Percentiles rank a stretch among this genome's conserved stretches.
Conservation (phyloP, 2,888 invertebrate genomes). For the Lordiphosa fenestrarum region DNA sequence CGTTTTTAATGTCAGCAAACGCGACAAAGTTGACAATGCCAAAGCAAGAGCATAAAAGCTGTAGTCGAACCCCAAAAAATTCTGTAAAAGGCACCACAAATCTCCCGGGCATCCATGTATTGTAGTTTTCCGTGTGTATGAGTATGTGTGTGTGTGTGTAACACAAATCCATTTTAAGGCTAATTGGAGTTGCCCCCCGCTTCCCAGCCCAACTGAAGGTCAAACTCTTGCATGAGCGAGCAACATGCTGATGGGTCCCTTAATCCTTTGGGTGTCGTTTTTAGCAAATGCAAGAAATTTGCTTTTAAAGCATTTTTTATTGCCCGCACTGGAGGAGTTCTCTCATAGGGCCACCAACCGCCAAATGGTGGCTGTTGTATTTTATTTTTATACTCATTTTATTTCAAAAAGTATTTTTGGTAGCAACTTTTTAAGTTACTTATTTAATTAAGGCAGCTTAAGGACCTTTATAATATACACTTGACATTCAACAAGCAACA, state of each 20-base stretch:
- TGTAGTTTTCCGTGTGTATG: slow-evolving; percentile 28
- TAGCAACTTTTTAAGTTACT: slow-evolving; percentile 30
- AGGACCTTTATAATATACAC: slow-evolving; percentile 16
- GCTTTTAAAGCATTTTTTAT: slow-evolving; percentile 48
- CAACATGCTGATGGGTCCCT: slow-evolving; percentile 13
- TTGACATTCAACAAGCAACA: slow-evolving; percentile 52
- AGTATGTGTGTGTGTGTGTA: slow-evolving; percentile 50
- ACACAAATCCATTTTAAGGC: slow-evolving; percentile 72
- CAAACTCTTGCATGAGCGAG: slow-evolving; percentile 45
- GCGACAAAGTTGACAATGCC: slow-evolving; percentile 46
- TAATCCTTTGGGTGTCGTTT: slow-evolving; percentile 51
- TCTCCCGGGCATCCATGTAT: slow-evolving; percentile 51
- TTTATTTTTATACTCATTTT: too few relatives aligned
- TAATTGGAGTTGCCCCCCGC: slow-evolving; percentile 57
- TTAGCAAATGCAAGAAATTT: slow-evolving; percentile 38
- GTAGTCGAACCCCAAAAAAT: slow-evolving; percentile 9
- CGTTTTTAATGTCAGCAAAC: slow-evolving; percentile 54
- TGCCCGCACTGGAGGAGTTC: slow-evolving; percentile 11
- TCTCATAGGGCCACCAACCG: not conserved
- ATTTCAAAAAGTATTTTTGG: slow-evolving; percentile 9
- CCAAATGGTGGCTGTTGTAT: not conserved
- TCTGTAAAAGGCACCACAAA: slow-evolving; percentile 36
- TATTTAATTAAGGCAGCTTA: slow-evolving; percentile 33
- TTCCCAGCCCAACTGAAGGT: slow-evolving; percentile 24
- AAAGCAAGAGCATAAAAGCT: slow-evolving; percentile 24